These are phyloP conservation scores for Hafferia zeledoni DNA, from an alignment of 2,797 vertebrate genomes.

Conservation along the genomic window DNA sequence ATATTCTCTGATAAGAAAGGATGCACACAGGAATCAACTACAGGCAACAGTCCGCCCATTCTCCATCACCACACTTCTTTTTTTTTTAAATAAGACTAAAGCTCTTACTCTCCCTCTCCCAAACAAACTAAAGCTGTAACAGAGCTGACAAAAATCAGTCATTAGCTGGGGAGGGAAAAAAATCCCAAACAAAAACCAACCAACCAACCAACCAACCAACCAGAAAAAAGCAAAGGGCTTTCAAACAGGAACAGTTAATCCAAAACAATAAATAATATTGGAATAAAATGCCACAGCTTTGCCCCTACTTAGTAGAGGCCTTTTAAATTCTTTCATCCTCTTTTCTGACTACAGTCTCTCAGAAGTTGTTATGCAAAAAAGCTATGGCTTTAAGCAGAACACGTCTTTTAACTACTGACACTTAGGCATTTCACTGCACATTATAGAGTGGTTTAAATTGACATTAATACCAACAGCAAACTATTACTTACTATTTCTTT, in stretches of 20 bases:
- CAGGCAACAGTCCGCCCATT: not conserved
- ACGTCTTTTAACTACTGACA: not conserved
- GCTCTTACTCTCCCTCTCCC: not conserved
- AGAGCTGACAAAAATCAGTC: not conserved
- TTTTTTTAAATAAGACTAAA: not conserved
- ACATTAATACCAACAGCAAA: not conserved
- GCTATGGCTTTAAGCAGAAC: not conserved
- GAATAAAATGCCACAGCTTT: not conserved
- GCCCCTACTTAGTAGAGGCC: not conserved
- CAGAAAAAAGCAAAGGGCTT: not conserved
- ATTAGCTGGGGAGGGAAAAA: not conserved
- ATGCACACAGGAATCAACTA: not conserved
- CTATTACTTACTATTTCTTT: slow-evolving; percentile 43
- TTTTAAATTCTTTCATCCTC: not conserved
- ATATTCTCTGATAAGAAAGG: not conserved
- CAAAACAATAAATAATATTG: not conserved
- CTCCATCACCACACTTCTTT: rapidly evolving
- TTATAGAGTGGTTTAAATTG: not conserved
- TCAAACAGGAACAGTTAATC: not conserved
- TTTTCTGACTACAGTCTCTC: not conserved
- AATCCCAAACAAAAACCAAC: not conserved
- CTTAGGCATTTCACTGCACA: not conserved
- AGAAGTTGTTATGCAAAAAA: not conserved
- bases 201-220: not conserved
- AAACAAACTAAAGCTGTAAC: not conserved